Conservation (phyloP, 2,797 vertebrate genomes). For the Trachurus trachurus region DNA sequence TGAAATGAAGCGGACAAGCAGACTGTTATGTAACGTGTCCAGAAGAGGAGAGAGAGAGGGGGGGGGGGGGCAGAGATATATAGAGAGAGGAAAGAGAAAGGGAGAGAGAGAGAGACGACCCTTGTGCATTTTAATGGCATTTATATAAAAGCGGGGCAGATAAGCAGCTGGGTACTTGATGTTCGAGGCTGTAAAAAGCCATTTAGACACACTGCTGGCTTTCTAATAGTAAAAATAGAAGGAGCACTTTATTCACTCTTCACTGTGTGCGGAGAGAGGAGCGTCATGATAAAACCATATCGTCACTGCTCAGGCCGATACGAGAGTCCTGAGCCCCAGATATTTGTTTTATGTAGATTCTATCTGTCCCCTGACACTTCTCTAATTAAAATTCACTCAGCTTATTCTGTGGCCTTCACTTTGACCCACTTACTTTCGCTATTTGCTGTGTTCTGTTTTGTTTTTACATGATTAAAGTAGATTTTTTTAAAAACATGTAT, state of each 20-base stretch:
- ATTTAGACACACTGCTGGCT: slow-evolving; percentile 64
- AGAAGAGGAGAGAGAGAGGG: slow-evolving; percentile 59
- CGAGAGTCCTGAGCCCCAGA: slow-evolving; percentile 13
- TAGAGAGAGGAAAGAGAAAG: slow-evolving; percentile 29
- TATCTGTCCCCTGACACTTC: slow-evolving; percentile 10
- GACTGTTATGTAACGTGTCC: slow-evolving; percentile 82
- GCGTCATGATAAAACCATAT: slow-evolving; percentile 34
- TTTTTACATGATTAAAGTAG: not conserved
- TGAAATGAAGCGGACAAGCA: slow-evolving; percentile 83
- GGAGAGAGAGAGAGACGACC: slow-evolving; percentile 39
- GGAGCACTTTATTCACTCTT: slow-evolving; percentile 46
- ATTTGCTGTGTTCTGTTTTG: not conserved
- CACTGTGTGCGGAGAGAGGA: slow-evolving; percentile 4
- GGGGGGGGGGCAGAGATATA: slow-evolving; percentile 49
- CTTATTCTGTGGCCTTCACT: slow-evolving; percentile 29
- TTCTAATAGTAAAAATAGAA: slow-evolving; percentile 63
- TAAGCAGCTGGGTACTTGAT: slow-evolving; percentile 77
- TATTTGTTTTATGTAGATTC: slow-evolving; percentile 18
- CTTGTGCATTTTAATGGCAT: slow-evolving; percentile 79
- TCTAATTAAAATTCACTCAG: slow-evolving; percentile 48
- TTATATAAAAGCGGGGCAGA: slow-evolving; percentile 76
- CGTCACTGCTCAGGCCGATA: slow-evolving; percentile 17
- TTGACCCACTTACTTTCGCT: slow-evolving; percentile 12
- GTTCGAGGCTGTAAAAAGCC: slow-evolving; percentile 67
- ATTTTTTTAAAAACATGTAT: no score